phyloP scores from a whole-genome alignment of 2,113 vertebrate genomes.

The Mugil cephalus region DNA sequence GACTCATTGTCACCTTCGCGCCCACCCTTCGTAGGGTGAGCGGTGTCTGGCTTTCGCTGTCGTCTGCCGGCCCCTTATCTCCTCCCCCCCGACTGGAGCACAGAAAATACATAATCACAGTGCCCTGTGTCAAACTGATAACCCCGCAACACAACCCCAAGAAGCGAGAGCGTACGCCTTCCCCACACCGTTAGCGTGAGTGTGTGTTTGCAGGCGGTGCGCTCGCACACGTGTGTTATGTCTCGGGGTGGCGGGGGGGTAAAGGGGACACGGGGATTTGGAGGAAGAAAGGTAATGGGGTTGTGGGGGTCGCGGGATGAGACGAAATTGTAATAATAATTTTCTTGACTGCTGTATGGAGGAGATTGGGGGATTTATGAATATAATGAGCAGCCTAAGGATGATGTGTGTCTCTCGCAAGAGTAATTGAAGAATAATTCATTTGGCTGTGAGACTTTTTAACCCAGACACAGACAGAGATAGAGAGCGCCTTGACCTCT shows the following conservation, averaged over 20 bases:
- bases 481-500: constrained; percentile 74
- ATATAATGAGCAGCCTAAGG: constrained; percentile 78
- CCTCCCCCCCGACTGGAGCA: constrained; percentile 65
- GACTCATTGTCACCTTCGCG: constrained; percentile 35
- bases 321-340: constrained; percentile 74
- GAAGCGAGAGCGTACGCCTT: constrained; percentile 26
- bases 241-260: constrained; percentile 62
- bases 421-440: constrained; percentile 83
- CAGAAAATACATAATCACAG: constrained; percentile 78
- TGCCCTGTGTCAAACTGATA: constrained; percentile 80
- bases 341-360: constrained; percentile 73
- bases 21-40: constrained; percentile 39
- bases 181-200: constrained; percentile 17
- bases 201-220: constrained; percentile 33
- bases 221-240: constrained; percentile 49
- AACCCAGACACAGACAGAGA: constrained; percentile 70
- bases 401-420: constrained; percentile 71
- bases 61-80: constrained; percentile 68
- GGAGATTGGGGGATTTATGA: constrained; percentile 81
- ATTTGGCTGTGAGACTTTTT: constrained; percentile 77
- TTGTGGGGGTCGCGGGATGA: constrained; percentile 71
- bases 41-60: constrained; percentile 64
- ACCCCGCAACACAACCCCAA: constrained; percentile 66
- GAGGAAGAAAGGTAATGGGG: constrained; percentile 77
- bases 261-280: constrained; percentile 63